Conservation (phyloP, 2,797 vertebrate species). For the Nannoperca obscura region DNA sequence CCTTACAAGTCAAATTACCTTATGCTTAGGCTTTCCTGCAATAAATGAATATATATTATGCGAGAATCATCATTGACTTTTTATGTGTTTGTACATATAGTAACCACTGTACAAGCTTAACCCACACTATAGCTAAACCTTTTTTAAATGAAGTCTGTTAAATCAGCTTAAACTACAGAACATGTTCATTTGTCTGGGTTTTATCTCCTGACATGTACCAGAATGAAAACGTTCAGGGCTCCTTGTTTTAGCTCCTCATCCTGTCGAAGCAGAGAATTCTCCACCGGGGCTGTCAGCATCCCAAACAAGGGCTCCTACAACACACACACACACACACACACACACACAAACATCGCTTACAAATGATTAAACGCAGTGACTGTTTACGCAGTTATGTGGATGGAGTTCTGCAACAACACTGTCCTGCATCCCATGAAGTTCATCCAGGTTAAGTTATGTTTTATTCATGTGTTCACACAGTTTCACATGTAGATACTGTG, state of each 20-base stretch:
- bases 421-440: not conserved
- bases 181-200: not conserved
- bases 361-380: not conserved
- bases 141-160: not conserved
- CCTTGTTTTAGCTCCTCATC: slow-evolving; percentile 87
- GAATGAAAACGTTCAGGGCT: slow-evolving; percentile 88
- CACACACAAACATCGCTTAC: slow-evolving; percentile 7
- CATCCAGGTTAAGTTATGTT: slow-evolving; percentile 1
- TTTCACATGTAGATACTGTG: not conserved
- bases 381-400: not conserved
- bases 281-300: slow-evolving; percentile 89
- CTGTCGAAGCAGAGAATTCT: slow-evolving; percentile 85
- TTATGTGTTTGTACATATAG: not conserved
- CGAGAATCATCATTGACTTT: not conserved
- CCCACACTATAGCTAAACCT: not conserved
- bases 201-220: slow-evolving; percentile 83
- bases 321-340: slow-evolving; percentile 26
- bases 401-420: not conserved
- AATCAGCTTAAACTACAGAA: not conserved
- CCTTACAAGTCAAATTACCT: not conserved
- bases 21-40: not conserved
- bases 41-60: not conserved
- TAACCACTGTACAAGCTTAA: not conserved
- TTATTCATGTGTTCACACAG: slow-evolving; percentile 15
- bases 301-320: slow-evolving; percentile 92